Evolutionary conservation across 2,113 vertebrate genomes (phyloP), one percentile per base, ranked within the genome.

Genomic region (Centropus unirufus): DNA sequence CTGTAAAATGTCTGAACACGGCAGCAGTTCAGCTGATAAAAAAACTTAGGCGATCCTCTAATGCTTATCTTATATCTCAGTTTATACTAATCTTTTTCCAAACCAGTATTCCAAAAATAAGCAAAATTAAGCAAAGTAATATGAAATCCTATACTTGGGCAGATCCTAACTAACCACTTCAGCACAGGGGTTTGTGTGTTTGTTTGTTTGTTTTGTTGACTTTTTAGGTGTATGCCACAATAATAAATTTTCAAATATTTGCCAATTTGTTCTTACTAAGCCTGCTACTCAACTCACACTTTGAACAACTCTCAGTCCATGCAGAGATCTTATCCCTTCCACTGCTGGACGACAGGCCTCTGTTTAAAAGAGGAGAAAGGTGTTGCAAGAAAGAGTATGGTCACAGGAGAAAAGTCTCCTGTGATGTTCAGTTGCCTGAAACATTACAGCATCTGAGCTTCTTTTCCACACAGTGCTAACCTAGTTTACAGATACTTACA

Each of bases 201-300:
- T 36, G 7, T 57, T 55, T 6, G 15, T 67, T 58, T 76, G 10
- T 13, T 86, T 59, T 34, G 23, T 58, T 34, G 23, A 44, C 67
- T 77, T 47, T 7, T 62, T 64, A 39, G 9, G 15, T 14, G 58
- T 74, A 68, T 32, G 24, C 36, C 36, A 68, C 24, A 42, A 32
- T 39, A 80, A 14, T 70, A 2, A 15, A 14, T 78, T 84, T 51
- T 67, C 14, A 51, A 62, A 21, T 57, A 32, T 47, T 44, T 54
- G 89, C 59, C 54, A 39, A 34, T 83, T 81, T 90, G 13, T 66
- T 44, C n/a, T 85, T 72, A 85, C 18, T 32, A 49, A 69, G 79
- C 27, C 21, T 57, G 44, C 87, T 87, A 87, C 80, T 83, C 74
- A 97, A 90, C n/a, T 90, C 90, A 83, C 44, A 83, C n/a, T 90